Evolutionary conservation across 2,888 invertebrate genomes (phyloP), one percentile per base, ranked within the genome.

Genomic region (Cotesia congregata): DNA sequence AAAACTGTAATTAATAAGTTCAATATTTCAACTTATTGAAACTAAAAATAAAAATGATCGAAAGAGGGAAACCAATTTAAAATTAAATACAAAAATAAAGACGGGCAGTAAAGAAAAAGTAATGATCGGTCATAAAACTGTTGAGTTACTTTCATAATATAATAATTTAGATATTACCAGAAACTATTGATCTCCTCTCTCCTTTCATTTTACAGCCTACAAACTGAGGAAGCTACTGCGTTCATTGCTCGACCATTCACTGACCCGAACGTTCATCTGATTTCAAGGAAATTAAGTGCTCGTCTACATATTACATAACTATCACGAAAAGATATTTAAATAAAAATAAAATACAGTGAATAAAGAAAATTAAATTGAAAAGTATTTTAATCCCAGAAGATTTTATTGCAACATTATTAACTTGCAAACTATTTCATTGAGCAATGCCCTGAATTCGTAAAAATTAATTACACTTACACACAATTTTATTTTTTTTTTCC

Each of bases 231-330:
- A 59, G 69, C 59, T 59, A 20, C 69, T 12, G 17, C 15, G 12
- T 12, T 7, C 20, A 12, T 17, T 17, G 6, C 39, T 50, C 41
- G 50, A 50, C 50, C 50, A 69, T 69, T 69, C 69, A 20, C 69
- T 59, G 69, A 69, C 69, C 69, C 50, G 59, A 12, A 50, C 41
- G 69, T 69, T 69, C 50, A 30, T 50, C n/a, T 50, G 59, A 69
- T 69, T 69, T 69, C 59, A 69, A 69, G 50, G 17, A 69, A 59
- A 50, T 69, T 6, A 17, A 17, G 15, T 40, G 4, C 40, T 68
- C 17, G 7, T 40, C 68, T 40, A n/a, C 40, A 40, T 41, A 17
- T 41, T 39, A 41, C 39, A 40, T 41, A 15, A 17, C 6, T 15
- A 68, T 5, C 38, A 30, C 9, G 5, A 7, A 7, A 7, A 68